Evolutionary conservation across 2,797 vertebrate genomes (phyloP).

Genomic region (Ptychobarbus kaznakovi): DNA sequence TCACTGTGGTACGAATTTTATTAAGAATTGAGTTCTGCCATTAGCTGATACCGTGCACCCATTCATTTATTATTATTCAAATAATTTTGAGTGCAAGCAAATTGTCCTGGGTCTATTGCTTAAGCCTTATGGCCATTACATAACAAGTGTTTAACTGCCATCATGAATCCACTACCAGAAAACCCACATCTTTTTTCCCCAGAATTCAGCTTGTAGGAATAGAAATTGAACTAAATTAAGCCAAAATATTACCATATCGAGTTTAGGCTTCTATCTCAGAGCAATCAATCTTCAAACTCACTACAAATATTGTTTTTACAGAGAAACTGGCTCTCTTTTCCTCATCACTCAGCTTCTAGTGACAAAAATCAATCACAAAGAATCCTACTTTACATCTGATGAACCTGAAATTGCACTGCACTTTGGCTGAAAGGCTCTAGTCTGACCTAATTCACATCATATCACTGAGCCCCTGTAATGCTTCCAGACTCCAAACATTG

Average conservation of each 20-base stretch:
- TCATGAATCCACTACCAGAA: not conserved
- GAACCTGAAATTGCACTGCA: not conserved
- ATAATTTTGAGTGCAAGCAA: not conserved
- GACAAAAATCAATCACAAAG: not conserved
- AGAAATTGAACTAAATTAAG: not conserved
- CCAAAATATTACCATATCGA: not conserved
- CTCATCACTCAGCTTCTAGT: not conserved
- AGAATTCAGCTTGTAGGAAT: not conserved
- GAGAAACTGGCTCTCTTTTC: not conserved
- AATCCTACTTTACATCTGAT: not conserved
- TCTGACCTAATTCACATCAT: not conserved
- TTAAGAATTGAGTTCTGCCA: not conserved
- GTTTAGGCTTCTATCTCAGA: not conserved
- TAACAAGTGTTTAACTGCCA: not conserved
- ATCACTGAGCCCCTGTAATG: not conserved
- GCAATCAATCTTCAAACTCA: not conserved
- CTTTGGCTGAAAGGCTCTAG: not conserved
- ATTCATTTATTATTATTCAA: not conserved
- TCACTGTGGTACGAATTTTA: not conserved
- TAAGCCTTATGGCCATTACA: not conserved
- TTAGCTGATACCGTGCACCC: not conserved
- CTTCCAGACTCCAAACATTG: not conserved
- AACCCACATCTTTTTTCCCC: not conserved
- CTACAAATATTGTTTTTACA: not conserved
- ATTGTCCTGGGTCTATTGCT: not conserved